Evolutionary conservation across 2,888 invertebrate genomes (phyloP).

Genomic region (Brachyptera risi): DNA sequence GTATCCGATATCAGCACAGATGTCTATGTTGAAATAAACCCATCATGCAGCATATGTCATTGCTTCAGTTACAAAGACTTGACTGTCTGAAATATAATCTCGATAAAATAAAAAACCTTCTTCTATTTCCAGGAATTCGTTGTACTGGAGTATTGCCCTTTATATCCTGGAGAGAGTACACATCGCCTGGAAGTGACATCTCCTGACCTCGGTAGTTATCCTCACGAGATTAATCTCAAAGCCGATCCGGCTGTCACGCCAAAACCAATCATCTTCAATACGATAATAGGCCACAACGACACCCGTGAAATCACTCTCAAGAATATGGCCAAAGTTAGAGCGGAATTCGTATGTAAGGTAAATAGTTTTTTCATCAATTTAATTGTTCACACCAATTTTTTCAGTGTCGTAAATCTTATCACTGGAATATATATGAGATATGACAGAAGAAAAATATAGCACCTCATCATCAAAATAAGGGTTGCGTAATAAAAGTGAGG

Average conservation of each 20-base stretch:
- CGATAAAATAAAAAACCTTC: not conserved
- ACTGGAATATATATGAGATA: no score
- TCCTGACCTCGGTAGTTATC: conserved; percentile 38
- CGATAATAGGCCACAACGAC: conserved; percentile 38
- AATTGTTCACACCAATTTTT: no score
- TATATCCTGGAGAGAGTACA: conserved; percentile 34
- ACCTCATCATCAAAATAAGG: no score
- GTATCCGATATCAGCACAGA: no score
- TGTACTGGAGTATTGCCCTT: conserved; percentile 38
- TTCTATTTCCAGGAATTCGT: conserved; percentile 28
- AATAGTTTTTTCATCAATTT: no score
- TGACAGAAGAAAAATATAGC: no score
- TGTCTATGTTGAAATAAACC: no score
- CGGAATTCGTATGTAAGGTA: conserved; percentile 35
- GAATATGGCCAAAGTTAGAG: conserved; percentile 36
- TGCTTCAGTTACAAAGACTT: no score
- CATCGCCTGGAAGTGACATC: conserved; percentile 35
- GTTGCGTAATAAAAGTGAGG: no score
- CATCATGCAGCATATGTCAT: no score
- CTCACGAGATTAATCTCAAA: conserved; percentile 38
- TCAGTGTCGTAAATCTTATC: no score
- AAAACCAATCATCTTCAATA: conserved; percentile 36
- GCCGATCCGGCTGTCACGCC: conserved; percentile 34
- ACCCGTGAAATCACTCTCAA: conserved; percentile 34
- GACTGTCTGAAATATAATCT: no score